phyloP scores from a whole-genome alignment of 2,888 invertebrate genomes.

The Watsonalla binaria region DNA sequence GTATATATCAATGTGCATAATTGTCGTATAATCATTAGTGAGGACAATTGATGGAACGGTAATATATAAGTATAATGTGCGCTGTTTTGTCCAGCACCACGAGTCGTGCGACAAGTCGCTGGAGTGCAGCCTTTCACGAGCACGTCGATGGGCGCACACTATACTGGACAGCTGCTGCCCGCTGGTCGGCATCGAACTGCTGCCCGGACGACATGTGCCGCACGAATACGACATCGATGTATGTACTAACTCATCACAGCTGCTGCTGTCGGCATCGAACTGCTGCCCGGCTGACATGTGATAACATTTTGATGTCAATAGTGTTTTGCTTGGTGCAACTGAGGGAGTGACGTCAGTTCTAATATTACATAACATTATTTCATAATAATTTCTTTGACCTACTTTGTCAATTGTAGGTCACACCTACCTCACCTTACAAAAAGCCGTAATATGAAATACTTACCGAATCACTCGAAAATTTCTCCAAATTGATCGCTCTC shows the following conservation, averaged over 20 bases:
- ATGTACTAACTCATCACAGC: constrained; percentile 27
- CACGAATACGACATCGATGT: constrained; percentile 48
- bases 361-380: background rate
- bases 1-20: too few species aligned
- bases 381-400: background rate
- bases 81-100: constrained; percentile 39
- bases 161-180: constrained; percentile 56
- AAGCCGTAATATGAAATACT: too few species aligned
- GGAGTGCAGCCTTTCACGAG: constrained; percentile 50
- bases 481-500: too few species aligned
- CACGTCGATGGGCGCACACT: constrained; percentile 55
- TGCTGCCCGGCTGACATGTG: constrained; percentile 36
- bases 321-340: too few species aligned
- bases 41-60: too few species aligned
- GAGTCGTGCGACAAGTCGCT: constrained; percentile 35
- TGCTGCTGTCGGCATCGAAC: constrained; percentile 48
- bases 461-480: too few species aligned
- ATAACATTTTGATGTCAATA: background rate
- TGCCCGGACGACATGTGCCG: constrained; percentile 41
- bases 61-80: background rate
- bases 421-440: too few species aligned
- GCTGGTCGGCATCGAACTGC: constrained; percentile 35
- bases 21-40: too few species aligned
- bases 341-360: too few species aligned
- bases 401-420: background rate